Conservation (phyloP, 2,797 vertebrate species). For the Clarias laeviceps region DNA sequence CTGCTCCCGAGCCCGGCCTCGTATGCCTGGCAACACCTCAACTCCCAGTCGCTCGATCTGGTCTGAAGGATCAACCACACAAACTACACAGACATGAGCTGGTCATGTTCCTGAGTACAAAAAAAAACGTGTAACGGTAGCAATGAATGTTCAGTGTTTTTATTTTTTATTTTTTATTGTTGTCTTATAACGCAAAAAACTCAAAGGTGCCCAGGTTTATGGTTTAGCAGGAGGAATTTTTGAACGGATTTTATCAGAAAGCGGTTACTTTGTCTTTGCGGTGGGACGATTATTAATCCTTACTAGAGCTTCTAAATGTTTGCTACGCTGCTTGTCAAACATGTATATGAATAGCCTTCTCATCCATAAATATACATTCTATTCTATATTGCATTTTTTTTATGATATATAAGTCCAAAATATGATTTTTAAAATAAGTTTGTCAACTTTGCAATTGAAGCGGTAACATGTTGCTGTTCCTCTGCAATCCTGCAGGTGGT, state of each 20-base stretch:
- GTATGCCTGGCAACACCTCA: constrained; percentile 60
- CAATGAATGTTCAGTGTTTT: not conserved
- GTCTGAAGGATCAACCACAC: constrained; percentile 22
- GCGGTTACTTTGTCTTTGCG: not conserved
- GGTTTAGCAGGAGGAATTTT: not conserved
- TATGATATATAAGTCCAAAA: no score
- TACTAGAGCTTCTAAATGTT: not conserved
- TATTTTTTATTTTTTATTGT: no score
- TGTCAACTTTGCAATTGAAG: no score
- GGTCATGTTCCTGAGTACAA: not conserved
- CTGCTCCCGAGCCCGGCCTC: constrained; percentile 48
- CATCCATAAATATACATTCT: not conserved
- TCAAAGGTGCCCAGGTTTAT: not conserved
- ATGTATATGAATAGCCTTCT: not conserved
- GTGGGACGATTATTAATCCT: not conserved
- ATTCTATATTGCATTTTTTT: no score
- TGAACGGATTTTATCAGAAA: not conserved
- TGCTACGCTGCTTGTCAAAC: not conserved
- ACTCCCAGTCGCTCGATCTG: constrained; percentile 62
- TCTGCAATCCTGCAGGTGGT: no score
- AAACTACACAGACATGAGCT: not conserved
- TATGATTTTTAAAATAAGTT: no score
- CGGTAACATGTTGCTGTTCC: no score
- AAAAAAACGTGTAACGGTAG: not conserved
- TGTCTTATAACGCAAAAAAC: not conserved